Conservation (phyloP, 2,113 vertebrate genomes). For the Prochilodus magdalenae region DNA sequence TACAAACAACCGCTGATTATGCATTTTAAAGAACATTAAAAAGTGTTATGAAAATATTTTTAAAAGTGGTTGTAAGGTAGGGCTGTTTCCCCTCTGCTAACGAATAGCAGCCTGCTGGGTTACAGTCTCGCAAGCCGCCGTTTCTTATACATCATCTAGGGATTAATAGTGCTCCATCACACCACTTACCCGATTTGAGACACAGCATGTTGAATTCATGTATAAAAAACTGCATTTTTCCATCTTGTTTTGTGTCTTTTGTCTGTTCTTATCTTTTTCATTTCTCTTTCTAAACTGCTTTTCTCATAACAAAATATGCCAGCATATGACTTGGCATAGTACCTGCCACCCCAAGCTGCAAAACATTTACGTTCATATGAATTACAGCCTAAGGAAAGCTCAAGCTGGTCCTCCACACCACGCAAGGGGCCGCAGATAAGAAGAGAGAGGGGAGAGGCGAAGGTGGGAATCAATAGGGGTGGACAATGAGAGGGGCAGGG, state of each 20-base stretch:
- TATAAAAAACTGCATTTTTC: constrained; percentile 6
- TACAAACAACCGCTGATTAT: too few species aligned
- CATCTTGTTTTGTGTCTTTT: not conserved
- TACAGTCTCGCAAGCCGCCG: too few species aligned
- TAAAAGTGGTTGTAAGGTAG: too few species aligned
- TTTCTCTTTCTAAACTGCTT: constrained; percentile 14
- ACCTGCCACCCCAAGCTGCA: not conserved
- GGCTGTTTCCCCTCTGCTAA: too few species aligned
- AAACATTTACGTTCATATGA: not conserved
- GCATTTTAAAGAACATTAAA: too few species aligned
- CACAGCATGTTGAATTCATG: not conserved
- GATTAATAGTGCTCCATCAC: not conserved
- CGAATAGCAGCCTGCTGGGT: not conserved
- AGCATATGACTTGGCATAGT: not conserved
- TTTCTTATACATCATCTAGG: not conserved
- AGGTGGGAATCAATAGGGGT: constrained; percentile 36
- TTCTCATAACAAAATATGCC: not conserved
- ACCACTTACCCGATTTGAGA: not conserved
- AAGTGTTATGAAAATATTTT: too few species aligned
- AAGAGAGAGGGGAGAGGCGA: constrained; percentile 13
- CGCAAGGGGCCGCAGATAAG: constrained; percentile 12
- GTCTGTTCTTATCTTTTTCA: constrained; percentile 1
- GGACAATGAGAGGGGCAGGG: constrained; percentile 24
- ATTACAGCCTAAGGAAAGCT: not conserved
- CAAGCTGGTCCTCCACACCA: constrained; percentile 6